Conservation (phyloP, 2,113 vertebrate genomes). For the Naja naja region DNA sequence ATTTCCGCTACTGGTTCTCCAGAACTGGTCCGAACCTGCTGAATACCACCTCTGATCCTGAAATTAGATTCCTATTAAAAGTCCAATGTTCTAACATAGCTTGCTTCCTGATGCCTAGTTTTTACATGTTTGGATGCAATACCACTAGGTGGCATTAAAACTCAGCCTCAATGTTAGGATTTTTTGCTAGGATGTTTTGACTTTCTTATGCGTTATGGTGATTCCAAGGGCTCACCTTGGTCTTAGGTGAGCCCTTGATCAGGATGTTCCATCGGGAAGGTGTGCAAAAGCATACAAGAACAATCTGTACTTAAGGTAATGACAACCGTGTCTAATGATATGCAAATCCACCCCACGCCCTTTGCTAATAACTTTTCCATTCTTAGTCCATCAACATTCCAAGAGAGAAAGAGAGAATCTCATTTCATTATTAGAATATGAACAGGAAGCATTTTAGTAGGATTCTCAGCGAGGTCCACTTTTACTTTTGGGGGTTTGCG, state of each 20-base stretch:
- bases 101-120: not conserved
- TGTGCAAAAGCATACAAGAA: not conserved
- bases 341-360: not conserved
- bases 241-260: not conserved
- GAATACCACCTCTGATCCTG: not conserved
- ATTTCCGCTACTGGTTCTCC: too few relatives aligned
- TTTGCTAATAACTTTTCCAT: not conserved
- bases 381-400: not conserved
- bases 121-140: not conserved
- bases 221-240: not conserved
- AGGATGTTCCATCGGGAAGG: not conserved
- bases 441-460: not conserved
- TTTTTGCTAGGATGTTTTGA: not conserved
- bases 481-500: not conserved
- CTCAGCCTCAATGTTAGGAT: not conserved
- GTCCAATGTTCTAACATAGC: not conserved
- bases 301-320: not conserved
- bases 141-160: not conserved
- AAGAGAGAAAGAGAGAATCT: not conserved
- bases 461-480: not conserved
- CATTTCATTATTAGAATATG: not conserved
- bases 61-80: not conserved
- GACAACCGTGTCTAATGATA: not conserved
- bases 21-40: too few relatives aligned
- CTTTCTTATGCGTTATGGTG: not conserved